Evolutionary conservation across 2,888 invertebrate genomes (phyloP), one percentile per base, ranked within the genome.

Genomic region (Eretmocerus hayati): DNA sequence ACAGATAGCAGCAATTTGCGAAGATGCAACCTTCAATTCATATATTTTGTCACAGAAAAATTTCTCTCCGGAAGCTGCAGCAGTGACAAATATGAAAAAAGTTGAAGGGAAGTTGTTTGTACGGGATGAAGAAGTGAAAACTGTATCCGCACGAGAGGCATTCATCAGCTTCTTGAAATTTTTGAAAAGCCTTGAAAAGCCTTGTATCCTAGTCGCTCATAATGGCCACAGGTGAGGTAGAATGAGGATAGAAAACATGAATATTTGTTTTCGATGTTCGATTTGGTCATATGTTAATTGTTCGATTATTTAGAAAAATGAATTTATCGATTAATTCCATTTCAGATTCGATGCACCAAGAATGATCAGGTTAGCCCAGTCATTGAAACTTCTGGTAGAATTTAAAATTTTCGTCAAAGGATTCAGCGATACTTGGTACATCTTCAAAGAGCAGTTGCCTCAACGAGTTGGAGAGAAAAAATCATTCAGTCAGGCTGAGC

Each of bases 11-110:
- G 53, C 52, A 11, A 31, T 22, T 6, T 42, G 36, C 33, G 41
- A 33, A 11, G 9, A 19, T 5, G 21, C 1, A 11, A 13, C 16
- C 23, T 57, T 43, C 18, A 41, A 50, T 43, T 31, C 35, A 5
- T 57, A 55, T 36, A 54, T 50, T 5, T 35, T 55, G 37, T 50
- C 55, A 18, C 35, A 18, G 8, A 50, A 43, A 42, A 23, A 31
- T 18, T 40, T 52, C 2, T 18, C 18, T 9, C 31, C 23, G 22
- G 6, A 33, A 16, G 48, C 43, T 2, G 32, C 50, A 4, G 42
- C 41, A 22, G 38, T 52, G 1, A 55, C 52, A 2, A 48, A 38
- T 13, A 32, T 55, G 2, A 26, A 16, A 42, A 31, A 50, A 9
- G 20, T 19, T 2, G 42, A 52, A 23, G 32, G 39, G 22, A 39